Conservation (phyloP, 1,140 invertebrate genomes). For the Atta cephalotes region DNA sequence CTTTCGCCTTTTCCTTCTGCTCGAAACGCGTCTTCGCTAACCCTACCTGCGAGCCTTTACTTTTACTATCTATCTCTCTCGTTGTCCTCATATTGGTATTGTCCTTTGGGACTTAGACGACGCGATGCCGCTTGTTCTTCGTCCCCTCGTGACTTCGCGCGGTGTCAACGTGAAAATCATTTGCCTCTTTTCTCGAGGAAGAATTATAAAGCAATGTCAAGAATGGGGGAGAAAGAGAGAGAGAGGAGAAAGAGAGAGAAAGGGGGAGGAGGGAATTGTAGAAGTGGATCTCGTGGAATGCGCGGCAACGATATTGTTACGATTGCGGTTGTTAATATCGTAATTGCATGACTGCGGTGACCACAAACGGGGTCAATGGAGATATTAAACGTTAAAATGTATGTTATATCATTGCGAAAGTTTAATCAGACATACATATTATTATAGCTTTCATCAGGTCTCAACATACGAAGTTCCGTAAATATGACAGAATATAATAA, state of each 20-base stretch:
- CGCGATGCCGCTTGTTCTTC: constrained; percentile 38
- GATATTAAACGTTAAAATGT: constrained; percentile 20
- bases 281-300: not conserved
- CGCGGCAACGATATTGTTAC: constrained; percentile 6
- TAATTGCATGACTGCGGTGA: constrained; percentile 31
- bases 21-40: constrained; percentile 62
- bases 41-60: constrained; percentile 34
- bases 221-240: not conserved
- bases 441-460: not conserved
- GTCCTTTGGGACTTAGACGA: constrained; percentile 59
- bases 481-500: not conserved
- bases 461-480: not conserved
- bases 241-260: not conserved
- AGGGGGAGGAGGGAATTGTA: not conserved
- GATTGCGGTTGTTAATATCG: constrained; percentile 28
- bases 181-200: constrained; percentile 44
- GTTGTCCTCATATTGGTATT: constrained; percentile 10
- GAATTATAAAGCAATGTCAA: not conserved
- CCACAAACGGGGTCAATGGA: not conserved
- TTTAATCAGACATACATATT: constrained; percentile 7
- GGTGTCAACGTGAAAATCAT: constrained; percentile 66
- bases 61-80: constrained; percentile 27
- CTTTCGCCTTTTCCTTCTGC: constrained; percentile 62
- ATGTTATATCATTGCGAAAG: not conserved
- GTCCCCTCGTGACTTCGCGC: not conserved